Percentiles rank a stretch among this genome's conserved stretches.
phyloP scores from a whole-genome alignment of 2,113 vertebrate species.

The Illadopsis cleaveri region DNA sequence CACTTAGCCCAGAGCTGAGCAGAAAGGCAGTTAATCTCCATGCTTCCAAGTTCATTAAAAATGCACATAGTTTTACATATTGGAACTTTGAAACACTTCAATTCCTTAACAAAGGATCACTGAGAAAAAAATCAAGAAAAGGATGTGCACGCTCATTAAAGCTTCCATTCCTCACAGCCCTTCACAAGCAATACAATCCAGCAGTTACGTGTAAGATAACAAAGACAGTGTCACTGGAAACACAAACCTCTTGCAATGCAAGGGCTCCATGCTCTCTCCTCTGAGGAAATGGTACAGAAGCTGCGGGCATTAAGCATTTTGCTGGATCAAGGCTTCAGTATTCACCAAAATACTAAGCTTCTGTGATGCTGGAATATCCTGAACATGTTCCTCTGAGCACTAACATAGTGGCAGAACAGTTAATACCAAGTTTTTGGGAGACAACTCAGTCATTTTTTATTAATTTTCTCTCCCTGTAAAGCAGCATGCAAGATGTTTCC shows the following conservation, averaged over 20 bases:
- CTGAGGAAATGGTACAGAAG: neutral
- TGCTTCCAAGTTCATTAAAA: constrained; percentile 15
- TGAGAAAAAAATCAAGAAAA: neutral
- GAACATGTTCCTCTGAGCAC: neutral
- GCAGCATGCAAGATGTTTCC: neutral
- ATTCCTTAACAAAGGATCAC: neutral
- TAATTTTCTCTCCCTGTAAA: neutral
- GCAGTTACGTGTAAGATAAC: neutral
- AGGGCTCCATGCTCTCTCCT: neutral
- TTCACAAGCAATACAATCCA: neutral
- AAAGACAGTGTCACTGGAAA: neutral
- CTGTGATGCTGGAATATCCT: neutral
- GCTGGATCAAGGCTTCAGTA: neutral
- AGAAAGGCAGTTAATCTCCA: constrained; percentile 34
- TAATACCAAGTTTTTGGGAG: neutral
- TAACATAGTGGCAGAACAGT: neutral
- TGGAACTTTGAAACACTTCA: neutral
- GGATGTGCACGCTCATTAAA: neutral
- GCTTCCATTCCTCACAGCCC: neutral
- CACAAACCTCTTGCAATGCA: neutral
- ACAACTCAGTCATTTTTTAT: neutral
- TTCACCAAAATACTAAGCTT: neutral
- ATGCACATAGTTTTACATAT: constrained; percentile 6
- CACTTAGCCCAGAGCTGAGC: neutral
- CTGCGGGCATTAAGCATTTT: neutral